These are phyloP conservation scores for Idaea biselata DNA, from an alignment of 2,888 invertebrate genomes.

Conservation along the genomic window DNA sequence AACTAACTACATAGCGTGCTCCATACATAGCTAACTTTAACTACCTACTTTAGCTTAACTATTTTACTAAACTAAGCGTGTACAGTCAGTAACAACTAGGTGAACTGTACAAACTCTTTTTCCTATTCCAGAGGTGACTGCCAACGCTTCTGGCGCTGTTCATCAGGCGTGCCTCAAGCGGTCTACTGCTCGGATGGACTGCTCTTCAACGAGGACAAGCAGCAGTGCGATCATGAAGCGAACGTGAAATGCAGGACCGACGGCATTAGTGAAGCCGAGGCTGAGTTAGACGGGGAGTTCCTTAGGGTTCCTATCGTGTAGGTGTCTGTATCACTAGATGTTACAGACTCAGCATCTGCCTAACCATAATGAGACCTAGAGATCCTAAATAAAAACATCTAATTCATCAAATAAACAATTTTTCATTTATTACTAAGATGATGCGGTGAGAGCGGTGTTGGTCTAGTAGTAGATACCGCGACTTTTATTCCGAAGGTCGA, in stretches of 20 bases:
- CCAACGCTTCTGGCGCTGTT: constrained; percentile 67
- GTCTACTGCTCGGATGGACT: constrained; percentile 64
- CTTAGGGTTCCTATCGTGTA: constrained; percentile 31
- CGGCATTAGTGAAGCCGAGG: constrained; percentile 32
- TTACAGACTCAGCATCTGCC: too few relatives aligned
- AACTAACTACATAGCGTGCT: too few relatives aligned
- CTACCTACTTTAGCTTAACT: too few relatives aligned
- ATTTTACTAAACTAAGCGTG: too few relatives aligned
- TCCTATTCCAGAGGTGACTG: constrained; percentile 57
- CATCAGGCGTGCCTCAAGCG: constrained; percentile 45
- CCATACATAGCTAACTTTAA: too few relatives aligned
- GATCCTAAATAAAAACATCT: too few relatives aligned
- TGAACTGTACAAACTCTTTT: background rate
- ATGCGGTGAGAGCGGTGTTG: too few relatives aligned
- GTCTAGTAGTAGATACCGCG: too few relatives aligned
- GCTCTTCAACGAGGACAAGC: constrained; percentile 59
- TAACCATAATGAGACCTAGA: too few relatives aligned
- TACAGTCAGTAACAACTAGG: too few relatives aligned
- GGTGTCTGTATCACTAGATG: background rate
- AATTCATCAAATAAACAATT: constrained; percentile 7
- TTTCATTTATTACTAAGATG: constrained; percentile 19
- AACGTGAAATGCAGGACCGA: constrained; percentile 49
- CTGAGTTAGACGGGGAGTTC: constrained; percentile 62
- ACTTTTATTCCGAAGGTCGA: too few relatives aligned
- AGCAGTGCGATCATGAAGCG: constrained; percentile 70